Base-by-base conservation (phyloP, 2,797 vertebrate genomes). In the Tapirus indicus region DNA sequence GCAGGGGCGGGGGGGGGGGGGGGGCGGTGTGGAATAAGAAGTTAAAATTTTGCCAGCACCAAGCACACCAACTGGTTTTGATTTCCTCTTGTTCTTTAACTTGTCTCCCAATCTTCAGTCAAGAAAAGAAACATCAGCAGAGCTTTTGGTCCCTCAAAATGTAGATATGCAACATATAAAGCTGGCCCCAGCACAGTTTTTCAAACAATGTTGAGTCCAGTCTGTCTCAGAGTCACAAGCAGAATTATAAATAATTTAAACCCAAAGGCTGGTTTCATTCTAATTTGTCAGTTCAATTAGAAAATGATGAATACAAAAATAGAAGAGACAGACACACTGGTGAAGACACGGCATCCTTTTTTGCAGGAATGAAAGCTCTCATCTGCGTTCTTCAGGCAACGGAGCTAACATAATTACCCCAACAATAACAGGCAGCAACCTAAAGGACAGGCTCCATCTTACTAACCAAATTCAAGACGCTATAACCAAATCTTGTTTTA, bases 281-380 rank as follows among this genome's bases (percentile, higher is more conserved):
- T 97, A 94, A 95, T 98, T 98, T 75, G 56, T 38, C 74, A 96
- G 92, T 86, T 98, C 98, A 97, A 98, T 98, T 97, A 98, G 96
- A 98, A 98, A 98, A 97, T 96, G 94, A 95, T 95, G 78, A 97
- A 90, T 56, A 93, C 80, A 96, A 92, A 93, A 98, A 98, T 35
- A 88, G 69, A 97, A 97, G 41, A 97, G 89, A 83, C 71, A 98
- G 94, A 80, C 89, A 96, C 91, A 95, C 88, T 98, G 97, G 98
- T 94, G 94, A 84, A 97, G 93, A 97, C 62, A 92, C 85, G 68
- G 66, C 96, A 96, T 97, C 96, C 94, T 97, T 98, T 96, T 96
- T 88, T 97, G 68, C 74, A 96, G 88, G 84, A 86, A 97, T 77
- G 77, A 97, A 98, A 97, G 90, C 93, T 95, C 80, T 97, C 97